phyloP scores from a whole-genome alignment of 1,140 invertebrate genomes.

The Agrilus planipennis region DNA sequence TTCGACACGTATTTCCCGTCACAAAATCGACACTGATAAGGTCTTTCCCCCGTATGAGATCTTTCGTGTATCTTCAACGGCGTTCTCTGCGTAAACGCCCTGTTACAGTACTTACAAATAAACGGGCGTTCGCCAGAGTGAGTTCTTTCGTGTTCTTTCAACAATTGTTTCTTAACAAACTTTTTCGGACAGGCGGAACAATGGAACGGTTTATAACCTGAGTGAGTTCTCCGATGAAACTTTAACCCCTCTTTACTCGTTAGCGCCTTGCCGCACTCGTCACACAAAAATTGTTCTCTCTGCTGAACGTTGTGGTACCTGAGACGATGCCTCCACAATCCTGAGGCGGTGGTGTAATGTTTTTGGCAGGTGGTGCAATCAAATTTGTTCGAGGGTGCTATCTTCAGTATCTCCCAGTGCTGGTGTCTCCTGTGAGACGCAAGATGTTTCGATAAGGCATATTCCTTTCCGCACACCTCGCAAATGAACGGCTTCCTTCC shows the following conservation, averaged over 20 bases:
- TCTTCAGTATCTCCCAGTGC: slow-evolving; percentile 22
- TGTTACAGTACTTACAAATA: slow-evolving; percentile 54
- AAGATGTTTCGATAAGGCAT: not conserved
- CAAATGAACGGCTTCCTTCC: slow-evolving; percentile 25
- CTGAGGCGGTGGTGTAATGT: slow-evolving; percentile 30
- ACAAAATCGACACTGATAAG: slow-evolving; percentile 59
- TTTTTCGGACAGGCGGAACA: slow-evolving; percentile 55
- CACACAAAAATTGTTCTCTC: slow-evolving; percentile 26
- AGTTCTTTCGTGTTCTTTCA: slow-evolving; percentile 49
- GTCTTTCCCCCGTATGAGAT: slow-evolving; percentile 60
- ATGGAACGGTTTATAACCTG: slow-evolving; percentile 56
- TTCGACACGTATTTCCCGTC: slow-evolving; percentile 51
- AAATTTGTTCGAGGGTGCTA: slow-evolving; percentile 21
- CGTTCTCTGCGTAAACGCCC: slow-evolving; percentile 67
- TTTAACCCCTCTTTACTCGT: not conserved
- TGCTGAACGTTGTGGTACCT: slow-evolving; percentile 24
- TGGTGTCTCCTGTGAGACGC: slow-evolving; percentile 4
- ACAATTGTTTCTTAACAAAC: slow-evolving; percentile 50
- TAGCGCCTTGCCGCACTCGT: slow-evolving; percentile 7
- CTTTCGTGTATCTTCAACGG: slow-evolving; percentile 42
- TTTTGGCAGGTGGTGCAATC: slow-evolving; percentile 30
- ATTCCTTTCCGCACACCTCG: slow-evolving; percentile 5
- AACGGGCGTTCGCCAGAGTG: slow-evolving; percentile 55
- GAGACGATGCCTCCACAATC: slow-evolving; percentile 26
- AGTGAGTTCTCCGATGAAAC: not conserved